Conservation (phyloP, 2,113 vertebrate genomes). For the Clarias magur region DNA sequence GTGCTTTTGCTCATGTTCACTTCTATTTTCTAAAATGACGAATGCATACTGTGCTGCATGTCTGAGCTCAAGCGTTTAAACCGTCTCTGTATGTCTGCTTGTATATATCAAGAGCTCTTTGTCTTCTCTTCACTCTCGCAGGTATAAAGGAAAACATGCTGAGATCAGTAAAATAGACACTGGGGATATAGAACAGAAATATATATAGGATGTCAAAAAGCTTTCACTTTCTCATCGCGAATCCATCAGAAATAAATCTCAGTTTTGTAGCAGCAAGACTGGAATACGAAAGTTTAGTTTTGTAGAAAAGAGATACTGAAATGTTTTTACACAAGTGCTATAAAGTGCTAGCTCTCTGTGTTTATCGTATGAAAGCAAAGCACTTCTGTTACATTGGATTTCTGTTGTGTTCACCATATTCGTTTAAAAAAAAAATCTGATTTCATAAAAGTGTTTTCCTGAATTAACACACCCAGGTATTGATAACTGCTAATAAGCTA, state of each 20-base stretch:
- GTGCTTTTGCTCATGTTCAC: background rate
- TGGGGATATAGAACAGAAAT: slow-evolving; percentile 8
- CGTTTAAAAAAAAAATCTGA: background rate
- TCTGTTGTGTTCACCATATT: background rate
- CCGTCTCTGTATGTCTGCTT: background rate
- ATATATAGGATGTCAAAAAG: slow-evolving; percentile 16
- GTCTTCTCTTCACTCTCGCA: background rate
- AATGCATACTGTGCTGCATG: background rate
- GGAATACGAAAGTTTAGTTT: background rate
- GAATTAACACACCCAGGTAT: background rate
- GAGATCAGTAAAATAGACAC: slow-evolving; percentile 14
- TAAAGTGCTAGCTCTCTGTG: background rate
- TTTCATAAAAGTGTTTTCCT: background rate
- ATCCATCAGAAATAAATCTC: background rate
- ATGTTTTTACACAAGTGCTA: too few species aligned
- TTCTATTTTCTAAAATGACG: background rate
- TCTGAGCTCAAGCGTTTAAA: background rate
- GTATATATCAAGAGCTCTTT: background rate
- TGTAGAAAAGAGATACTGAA: background rate
- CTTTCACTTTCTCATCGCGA: background rate
- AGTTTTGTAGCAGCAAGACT: background rate
- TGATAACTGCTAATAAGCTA: background rate
- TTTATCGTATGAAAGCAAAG: background rate
- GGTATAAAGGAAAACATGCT: slow-evolving; percentile 26
- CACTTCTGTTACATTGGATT: background rate